These are phyloP conservation scores for Enteromius mattozi DNA, from an alignment of 2,797 vertebrate species.

Conservation along the genomic window DNA sequence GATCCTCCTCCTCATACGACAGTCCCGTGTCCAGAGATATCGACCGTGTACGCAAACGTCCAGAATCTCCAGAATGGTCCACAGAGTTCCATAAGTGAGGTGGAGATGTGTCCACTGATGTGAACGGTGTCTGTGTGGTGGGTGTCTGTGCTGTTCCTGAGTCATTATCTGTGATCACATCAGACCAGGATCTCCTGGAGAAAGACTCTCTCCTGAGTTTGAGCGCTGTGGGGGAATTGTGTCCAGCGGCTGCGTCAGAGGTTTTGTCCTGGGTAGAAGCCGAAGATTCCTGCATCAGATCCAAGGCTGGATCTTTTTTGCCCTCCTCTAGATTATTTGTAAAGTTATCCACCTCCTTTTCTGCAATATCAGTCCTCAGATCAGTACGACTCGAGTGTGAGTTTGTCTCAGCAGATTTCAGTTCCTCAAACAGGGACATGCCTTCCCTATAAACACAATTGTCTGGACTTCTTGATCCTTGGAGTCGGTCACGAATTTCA, in stretches of 20 bases:
- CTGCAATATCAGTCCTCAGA: slow-evolving; percentile 1
- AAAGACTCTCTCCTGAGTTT: slow-evolving; percentile 57
- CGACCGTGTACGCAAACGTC: slow-evolving; percentile 38
- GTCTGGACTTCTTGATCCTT: not conserved
- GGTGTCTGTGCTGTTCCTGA: not conserved
- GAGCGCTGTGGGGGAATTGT: slow-evolving; percentile 42
- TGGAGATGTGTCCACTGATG: slow-evolving; percentile 36
- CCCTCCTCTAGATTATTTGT: slow-evolving; percentile 24
- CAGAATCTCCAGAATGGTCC: slow-evolving; percentile 27
- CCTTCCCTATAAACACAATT: slow-evolving; percentile 1
- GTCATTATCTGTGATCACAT: slow-evolving; percentile 29
- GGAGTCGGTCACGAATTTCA: not conserved
- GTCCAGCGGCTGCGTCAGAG: slow-evolving; percentile 48
- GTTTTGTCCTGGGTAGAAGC: slow-evolving; percentile 65
- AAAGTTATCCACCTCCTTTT: not conserved
- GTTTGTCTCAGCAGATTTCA: slow-evolving; percentile 38
- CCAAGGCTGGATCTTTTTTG: slow-evolving; percentile 69
- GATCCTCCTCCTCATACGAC: slow-evolving; percentile 59
- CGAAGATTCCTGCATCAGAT: slow-evolving; percentile 77
- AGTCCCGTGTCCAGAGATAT: slow-evolving; percentile 62
- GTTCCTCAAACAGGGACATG: slow-evolving; percentile 33
- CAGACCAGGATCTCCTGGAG: slow-evolving; percentile 45
- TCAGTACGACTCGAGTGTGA: not conserved
- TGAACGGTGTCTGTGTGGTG: slow-evolving; percentile 33
- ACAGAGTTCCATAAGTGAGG: slow-evolving; percentile 30